phyloP scores from a whole-genome alignment of 2,888 invertebrate genomes.

The Caenorhabditis imperialis region DNA sequence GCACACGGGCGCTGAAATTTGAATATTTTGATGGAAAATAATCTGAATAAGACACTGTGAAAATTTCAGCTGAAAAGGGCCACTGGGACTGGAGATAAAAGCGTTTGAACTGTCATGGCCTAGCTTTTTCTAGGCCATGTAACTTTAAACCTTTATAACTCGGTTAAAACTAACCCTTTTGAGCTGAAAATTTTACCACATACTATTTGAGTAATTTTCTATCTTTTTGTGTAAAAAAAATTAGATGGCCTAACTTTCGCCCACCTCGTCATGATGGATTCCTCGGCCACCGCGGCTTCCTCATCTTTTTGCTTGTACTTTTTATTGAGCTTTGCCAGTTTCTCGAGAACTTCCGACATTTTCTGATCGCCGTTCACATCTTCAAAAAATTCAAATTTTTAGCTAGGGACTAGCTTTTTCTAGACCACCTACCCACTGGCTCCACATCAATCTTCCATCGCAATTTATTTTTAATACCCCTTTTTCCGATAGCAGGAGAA shows the following conservation, averaged over 20 bases:
- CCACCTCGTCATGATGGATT: constrained; percentile 7
- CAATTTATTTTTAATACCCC: constrained; percentile 51
- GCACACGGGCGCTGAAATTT: constrained; percentile 27
- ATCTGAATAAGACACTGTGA: no score
- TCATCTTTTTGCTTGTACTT: constrained; percentile 15
- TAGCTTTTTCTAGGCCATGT: no score
- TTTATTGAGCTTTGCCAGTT: constrained; percentile 7
- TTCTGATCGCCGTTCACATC: constrained; percentile 29
- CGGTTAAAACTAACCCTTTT: no score
- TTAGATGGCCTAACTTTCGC: no score
- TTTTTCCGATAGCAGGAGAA: constrained; percentile 20
- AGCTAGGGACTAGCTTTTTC: not conserved
- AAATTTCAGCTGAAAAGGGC: no score
- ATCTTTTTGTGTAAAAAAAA: no score
- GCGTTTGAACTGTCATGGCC: no score
- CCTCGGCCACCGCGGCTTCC: constrained; percentile 5
- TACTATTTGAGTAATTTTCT: no score
- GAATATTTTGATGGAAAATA: no score
- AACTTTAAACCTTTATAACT: no score
- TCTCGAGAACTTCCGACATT: constrained; percentile 31
- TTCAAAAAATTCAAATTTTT: not conserved
- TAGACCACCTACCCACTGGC: constrained; percentile 12
- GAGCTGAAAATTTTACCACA: no score
- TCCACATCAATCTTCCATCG: constrained; percentile 52
- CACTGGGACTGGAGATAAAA: no score